Evolutionary conservation across 2,113 vertebrate species (phyloP).

Genomic region (Carassius gibelio): DNA sequence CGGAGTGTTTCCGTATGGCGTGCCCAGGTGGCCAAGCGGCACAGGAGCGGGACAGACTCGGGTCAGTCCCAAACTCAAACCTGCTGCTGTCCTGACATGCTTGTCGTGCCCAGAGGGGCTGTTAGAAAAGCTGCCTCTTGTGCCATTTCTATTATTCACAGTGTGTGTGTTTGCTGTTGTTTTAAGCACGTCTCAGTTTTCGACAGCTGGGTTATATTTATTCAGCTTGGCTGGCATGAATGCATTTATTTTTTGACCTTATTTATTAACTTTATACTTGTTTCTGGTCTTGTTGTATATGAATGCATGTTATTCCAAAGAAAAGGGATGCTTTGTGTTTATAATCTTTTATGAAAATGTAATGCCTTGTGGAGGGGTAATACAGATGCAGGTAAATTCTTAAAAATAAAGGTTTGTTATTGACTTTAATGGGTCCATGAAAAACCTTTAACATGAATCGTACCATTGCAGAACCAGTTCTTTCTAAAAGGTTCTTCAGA

Average conservation of each 20-base stretch:
- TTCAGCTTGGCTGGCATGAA: neutral
- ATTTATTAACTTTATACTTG: neutral
- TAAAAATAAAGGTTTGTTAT: too few species aligned
- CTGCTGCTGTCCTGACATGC: slow-evolving; percentile 43
- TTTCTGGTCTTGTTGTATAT: neutral
- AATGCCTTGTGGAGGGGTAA: neutral
- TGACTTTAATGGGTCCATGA: neutral
- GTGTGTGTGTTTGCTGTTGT: slow-evolving; percentile 26
- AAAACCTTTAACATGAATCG: neutral
- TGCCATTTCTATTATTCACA: slow-evolving; percentile 21
- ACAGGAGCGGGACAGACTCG: slow-evolving; percentile 8
- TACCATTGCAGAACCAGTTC: too few species aligned
- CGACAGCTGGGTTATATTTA: neutral
- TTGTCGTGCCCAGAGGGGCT: slow-evolving; percentile 14
- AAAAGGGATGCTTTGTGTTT: neutral
- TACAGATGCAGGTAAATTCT: neutral
- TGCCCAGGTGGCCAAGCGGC: slow-evolving; percentile 37
- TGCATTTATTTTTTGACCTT: neutral
- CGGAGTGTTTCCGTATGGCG: slow-evolving; percentile 41
- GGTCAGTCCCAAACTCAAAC: slow-evolving; percentile 26
- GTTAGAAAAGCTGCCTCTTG: slow-evolving; percentile 30
- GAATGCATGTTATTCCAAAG: neutral
- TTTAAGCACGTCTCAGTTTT: neutral
- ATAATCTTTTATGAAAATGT: neutral
- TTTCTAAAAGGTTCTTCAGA: too few species aligned